Evolutionary conservation across 2,888 invertebrate genomes (phyloP), one percentile per base, ranked within the genome.

Genomic region (Rhodophaea formosa): DNA sequence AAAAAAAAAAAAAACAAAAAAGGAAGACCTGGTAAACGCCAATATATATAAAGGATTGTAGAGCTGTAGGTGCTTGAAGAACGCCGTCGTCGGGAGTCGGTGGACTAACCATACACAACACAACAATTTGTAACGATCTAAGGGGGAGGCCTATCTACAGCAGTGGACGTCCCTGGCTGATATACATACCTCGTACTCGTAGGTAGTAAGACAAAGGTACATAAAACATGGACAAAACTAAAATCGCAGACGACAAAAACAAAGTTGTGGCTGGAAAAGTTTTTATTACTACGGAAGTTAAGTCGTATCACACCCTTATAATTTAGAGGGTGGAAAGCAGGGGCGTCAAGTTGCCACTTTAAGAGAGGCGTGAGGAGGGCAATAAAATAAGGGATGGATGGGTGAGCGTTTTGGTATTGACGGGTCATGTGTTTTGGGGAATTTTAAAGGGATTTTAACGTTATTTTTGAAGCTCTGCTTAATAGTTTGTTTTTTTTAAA

Each of bases 231-330:
- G 5, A 10, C n/a, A 8, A 10, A 17, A 45, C 8, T 23, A 12
- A 3, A 32, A 51, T 5, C 12, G 35, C 16, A 35, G 39, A 8
- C 35, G 51, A 39, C 35, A 51, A 51, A 35, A 35, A 51, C 35
- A 46, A 46, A 46, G 23, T 51, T 35, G 16, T 51, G 51, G 14
- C 32, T 51, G 15, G 17, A 8, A 51, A 51, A 51, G 51, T 51
- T 51, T 51, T 51, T 51, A 51, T 35, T 39, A 17, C 17, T 12
- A 10, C 17, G 16, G 39, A 49, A 51, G 51, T 51, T 39, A 16
- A 49, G 32, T 32, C 49, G 49, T 49, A 17, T 35, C 51, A 51
- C 51, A 51, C 51, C 51, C 51, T 51, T 51, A 51, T 35, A 35
- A 51, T 51, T 51, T 35, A 51, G 51, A 39, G 51, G 39, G 51